These are phyloP conservation scores for Nicator chloris DNA, from an alignment of 2,113 vertebrate genomes.

Conservation along the genomic window DNA sequence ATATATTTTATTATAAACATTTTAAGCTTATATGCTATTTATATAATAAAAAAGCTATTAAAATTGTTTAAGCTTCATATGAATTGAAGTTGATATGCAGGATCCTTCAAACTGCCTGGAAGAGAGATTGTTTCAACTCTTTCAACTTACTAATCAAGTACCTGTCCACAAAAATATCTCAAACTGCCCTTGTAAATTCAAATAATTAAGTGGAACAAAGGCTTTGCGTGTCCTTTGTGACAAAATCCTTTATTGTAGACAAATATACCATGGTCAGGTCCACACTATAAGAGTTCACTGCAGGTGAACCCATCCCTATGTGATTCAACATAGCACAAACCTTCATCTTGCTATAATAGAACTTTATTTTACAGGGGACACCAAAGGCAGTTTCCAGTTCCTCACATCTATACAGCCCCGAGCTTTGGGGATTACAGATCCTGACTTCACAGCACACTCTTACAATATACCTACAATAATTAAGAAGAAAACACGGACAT, in stretches of 20 bases:
- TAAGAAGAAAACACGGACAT: background rate
- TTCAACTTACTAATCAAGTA: background rate
- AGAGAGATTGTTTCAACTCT: background rate
- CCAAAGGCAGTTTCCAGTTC: background rate
- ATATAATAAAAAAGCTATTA: background rate
- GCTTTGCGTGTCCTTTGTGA: background rate
- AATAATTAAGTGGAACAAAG: background rate
- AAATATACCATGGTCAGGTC: background rate
- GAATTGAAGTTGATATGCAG: background rate
- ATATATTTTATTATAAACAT: background rate
- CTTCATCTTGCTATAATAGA: background rate
- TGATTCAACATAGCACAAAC: background rate
- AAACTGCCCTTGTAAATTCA: background rate
- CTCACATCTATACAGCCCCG: background rate
- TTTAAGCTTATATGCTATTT: background rate
- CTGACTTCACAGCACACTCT: background rate
- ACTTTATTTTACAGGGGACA: background rate
- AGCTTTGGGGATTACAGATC: background rate
- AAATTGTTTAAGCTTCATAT: background rate
- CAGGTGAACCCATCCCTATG: background rate
- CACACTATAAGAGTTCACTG: background rate
- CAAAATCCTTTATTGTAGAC: background rate
- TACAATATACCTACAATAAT: background rate
- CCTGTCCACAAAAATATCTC: background rate
- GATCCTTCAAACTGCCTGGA: background rate